Evolutionary conservation across 2,113 vertebrate species (phyloP).

Genomic region (Ptyas mucosa): DNA sequence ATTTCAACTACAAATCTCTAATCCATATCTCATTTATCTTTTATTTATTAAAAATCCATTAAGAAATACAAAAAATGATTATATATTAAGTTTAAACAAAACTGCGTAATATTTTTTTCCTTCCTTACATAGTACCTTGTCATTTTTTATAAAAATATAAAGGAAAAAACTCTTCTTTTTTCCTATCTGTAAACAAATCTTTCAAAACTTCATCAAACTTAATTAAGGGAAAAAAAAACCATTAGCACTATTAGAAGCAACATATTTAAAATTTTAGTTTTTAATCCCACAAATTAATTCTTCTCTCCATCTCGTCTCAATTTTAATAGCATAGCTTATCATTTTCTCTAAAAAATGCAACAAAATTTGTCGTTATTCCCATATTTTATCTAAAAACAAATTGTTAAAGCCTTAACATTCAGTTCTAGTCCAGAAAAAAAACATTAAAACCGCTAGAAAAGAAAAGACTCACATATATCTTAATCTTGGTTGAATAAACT

Average conservation of each 20-base stretch:
- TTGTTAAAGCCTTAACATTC: neutral
- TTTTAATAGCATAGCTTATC: neutral
- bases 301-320: neutral
- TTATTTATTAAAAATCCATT: neutral
- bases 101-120: neutral
- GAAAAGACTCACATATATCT: neutral
- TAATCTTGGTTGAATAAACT: neutral
- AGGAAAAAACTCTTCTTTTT: neutral
- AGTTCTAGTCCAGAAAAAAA: neutral
- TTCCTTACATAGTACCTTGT: neutral
- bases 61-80: too few species aligned
- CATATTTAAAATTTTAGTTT: neutral
- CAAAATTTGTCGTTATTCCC: neutral
- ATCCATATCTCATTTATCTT: too few species aligned
- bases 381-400: neutral
- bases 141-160: neutral
- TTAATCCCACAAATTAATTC: neutral
- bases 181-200: neutral
- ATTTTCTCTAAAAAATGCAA: neutral
- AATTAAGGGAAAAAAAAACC: neutral
- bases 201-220: neutral
- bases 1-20: too few species aligned
- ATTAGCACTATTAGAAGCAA: neutral
- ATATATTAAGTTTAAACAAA: too few species aligned
- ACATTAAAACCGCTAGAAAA: neutral